phyloP scores from a whole-genome alignment of 2,888 invertebrate species.

The Gymnoscelis rufifasciata region DNA sequence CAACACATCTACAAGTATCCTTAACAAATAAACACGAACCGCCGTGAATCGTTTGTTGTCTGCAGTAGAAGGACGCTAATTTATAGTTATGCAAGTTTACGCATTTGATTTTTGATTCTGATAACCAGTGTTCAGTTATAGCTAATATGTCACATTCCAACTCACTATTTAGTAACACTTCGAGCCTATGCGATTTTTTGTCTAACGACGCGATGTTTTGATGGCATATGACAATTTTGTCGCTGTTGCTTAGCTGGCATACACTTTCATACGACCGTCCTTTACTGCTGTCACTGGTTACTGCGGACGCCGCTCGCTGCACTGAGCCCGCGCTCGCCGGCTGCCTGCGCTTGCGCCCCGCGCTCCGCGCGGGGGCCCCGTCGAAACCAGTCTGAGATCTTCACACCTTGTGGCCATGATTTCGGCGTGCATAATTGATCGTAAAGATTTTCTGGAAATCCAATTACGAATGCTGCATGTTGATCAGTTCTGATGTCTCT shows the following conservation, averaged over 20 bases:
- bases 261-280: not conserved
- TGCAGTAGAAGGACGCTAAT: constrained; percentile 7
- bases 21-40: constrained; percentile 11
- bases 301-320: not conserved
- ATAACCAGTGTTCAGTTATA: constrained; percentile 12
- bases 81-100: constrained; percentile 2
- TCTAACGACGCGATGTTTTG: constrained; percentile 12
- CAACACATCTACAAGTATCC: constrained; percentile 1
- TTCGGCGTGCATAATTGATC: constrained; percentile 1
- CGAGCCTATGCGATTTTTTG: constrained; percentile 5
- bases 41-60: not conserved
- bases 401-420: constrained; percentile 13
- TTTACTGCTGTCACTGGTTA: not conserved
- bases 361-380: too few species aligned
- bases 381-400: constrained; percentile 16
- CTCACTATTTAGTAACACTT: constrained; percentile 8
- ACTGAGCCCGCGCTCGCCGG: constrained; percentile 7
- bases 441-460: constrained; percentile 6
- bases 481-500: constrained; percentile 4
- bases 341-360: constrained; percentile 12
- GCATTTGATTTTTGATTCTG: constrained; percentile 4
- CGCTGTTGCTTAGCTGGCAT: not conserved
- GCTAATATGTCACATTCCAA: constrained; percentile 10
- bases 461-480: constrained; percentile 15
- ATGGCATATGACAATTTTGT: constrained; percentile 7